These are phyloP conservation scores for Canis aureus DNA, from an alignment of 2,113 vertebrate species.

Conservation along the genomic window DNA sequence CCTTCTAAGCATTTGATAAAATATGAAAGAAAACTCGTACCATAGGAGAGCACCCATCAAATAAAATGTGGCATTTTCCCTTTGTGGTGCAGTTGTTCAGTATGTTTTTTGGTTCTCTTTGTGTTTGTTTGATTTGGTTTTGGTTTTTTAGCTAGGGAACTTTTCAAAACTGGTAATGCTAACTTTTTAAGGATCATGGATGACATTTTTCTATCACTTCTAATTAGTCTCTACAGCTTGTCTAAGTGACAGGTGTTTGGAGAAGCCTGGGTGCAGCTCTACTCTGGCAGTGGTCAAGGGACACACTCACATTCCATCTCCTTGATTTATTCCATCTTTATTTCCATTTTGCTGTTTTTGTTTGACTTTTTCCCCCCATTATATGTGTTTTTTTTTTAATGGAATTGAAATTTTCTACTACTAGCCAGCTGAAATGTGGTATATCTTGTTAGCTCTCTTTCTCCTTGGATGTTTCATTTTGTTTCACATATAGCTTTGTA, in stretches of 20 bases:
- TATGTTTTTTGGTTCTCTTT: not conserved
- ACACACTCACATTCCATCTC: slow-evolving; percentile 16
- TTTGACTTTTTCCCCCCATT: not conserved
- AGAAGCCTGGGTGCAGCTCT: not conserved
- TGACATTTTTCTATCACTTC: not conserved
- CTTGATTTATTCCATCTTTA: slow-evolving; percentile 65
- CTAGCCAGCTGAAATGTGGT: not conserved
- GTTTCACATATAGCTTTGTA: not conserved
- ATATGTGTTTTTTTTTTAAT: slow-evolving; percentile 18
- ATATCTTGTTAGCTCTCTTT: slow-evolving; percentile 7
- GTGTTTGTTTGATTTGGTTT: not conserved
- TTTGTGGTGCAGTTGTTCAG: not conserved
- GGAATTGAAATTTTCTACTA: slow-evolving; percentile 41
- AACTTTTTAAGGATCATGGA: rapidly evolving
- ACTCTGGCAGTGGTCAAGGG: not conserved
- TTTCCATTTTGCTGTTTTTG: slow-evolving; percentile 68
- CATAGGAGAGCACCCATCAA: not conserved
- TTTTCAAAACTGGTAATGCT: slow-evolving; percentile 29
- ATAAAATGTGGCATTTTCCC: not conserved
- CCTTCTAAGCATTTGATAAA: not conserved
- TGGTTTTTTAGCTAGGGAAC: not conserved
- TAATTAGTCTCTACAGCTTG: not conserved
- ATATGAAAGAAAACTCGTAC: not conserved
- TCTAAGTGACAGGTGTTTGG: not conserved
- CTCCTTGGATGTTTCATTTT: not conserved